These are phyloP conservation scores for Drosophila multiciliata DNA, from an alignment of 2,888 invertebrate genomes.

Conservation along the genomic window DNA sequence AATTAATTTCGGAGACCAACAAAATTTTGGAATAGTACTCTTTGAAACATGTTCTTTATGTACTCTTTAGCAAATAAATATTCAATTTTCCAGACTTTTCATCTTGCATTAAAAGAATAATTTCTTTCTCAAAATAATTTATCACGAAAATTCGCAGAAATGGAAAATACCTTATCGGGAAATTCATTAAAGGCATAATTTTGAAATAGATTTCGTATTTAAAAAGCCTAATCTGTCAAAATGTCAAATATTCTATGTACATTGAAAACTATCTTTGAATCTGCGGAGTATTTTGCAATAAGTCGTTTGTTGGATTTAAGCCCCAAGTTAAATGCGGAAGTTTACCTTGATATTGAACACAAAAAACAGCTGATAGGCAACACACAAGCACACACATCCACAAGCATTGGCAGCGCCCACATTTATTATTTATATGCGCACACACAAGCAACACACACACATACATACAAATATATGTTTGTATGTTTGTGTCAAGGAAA, in stretches of 20 bases:
- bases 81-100: neutral
- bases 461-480: slow-evolving; percentile 9
- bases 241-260: neutral
- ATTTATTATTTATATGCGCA: slow-evolving; percentile 75
- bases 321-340: slow-evolving; percentile 1
- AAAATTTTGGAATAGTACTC: neutral
- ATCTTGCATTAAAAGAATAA: neutral
- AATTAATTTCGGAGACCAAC: neutral
- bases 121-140: neutral
- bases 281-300: slow-evolving; percentile 17
- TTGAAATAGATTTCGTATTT: neutral
- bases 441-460: slow-evolving; percentile 19
- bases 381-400: slow-evolving; percentile 40
- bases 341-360: slow-evolving; percentile 76
- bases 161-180: neutral
- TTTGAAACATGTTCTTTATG: neutral
- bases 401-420: slow-evolving; percentile 28
- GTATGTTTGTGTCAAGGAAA: slow-evolving; percentile 49
- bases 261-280: neutral
- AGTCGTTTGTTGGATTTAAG: neutral
- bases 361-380: slow-evolving; percentile 69
- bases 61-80: no score
- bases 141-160: neutral
- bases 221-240: neutral
- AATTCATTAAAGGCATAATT: neutral